phyloP scores from a whole-genome alignment of 2,888 invertebrate species.

The Eurytoma adleriae region DNA sequence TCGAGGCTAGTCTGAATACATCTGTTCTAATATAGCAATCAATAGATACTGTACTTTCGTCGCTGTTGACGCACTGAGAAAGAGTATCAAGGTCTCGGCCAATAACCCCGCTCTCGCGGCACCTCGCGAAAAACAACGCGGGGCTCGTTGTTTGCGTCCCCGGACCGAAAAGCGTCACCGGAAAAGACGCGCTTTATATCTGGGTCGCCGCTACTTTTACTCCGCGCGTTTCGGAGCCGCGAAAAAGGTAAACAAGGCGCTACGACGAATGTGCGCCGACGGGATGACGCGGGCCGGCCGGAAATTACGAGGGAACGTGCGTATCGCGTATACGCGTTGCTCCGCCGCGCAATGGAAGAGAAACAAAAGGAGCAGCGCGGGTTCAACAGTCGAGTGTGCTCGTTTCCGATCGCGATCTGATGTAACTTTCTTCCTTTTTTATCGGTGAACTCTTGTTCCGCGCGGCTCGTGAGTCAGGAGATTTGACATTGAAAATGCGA shows the following conservation, averaged over 20 bases:
- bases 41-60: too few species aligned
- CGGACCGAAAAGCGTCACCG: too few species aligned
- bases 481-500: too few species aligned
- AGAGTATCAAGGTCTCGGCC: constrained; percentile 57
- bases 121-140: not conserved
- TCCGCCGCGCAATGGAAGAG: not conserved
- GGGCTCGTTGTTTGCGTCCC: not conserved
- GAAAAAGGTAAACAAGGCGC: not conserved
- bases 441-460: not conserved
- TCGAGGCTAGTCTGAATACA: too few species aligned
- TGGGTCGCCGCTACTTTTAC: constrained; percentile 18
- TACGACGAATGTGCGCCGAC: not conserved
- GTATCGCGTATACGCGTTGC: not conserved
- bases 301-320: constrained; percentile 17
- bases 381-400: constrained; percentile 6
- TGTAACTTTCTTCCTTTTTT: constrained; percentile 12
- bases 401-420: constrained; percentile 32
- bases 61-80: not conserved
- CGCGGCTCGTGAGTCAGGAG: too few species aligned
- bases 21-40: too few species aligned
- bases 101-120: constrained; percentile 40
- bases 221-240: not conserved
- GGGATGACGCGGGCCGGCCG: not conserved
- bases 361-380: not conserved
- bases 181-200: not conserved